Base-by-base conservation (phyloP, 1,140 invertebrate genomes). In the Drosophila sp. region DNA sequence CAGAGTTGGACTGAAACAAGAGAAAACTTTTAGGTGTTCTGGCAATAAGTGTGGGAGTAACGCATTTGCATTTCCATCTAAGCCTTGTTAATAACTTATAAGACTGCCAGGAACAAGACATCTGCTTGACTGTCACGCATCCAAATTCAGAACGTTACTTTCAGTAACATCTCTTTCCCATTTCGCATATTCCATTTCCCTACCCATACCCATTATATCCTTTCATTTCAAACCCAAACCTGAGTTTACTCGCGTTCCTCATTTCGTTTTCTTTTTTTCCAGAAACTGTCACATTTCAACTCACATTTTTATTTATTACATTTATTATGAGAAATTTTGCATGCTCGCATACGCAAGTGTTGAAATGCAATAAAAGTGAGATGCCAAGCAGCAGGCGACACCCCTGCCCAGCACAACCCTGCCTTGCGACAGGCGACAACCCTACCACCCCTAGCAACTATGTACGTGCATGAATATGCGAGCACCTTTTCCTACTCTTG, bases 361-460 rank as follows among this genome's bases (percentile, higher is more conserved):
- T 87, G 82, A 87, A 87, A 87, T 89, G 82, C 82, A 89, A 87
- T 87, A 87, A 87, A 87, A 87, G 83, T 89, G 83, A 89, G 83
- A 82, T 82, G 82, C 83, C 82, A 76, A 69, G 76, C 75, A 66
- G 72, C 32, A 38, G n/a, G 34, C 36, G 53, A 56, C 65, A 48
- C 43, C 27, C 29, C 34, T 41, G 36, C 34, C 38, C 64, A 16
- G 25, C 7, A 32, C 57, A 7, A 6, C 67, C n/a, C 7, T 1
- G 8, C 36, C 25, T 7, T 11, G 46, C 41, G 41, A 9, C 38
- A 50, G 5, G 48, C 57, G 40, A 29, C 54, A 46, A 48, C 40
- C 59, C 69, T 14, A 62, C 16, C 43, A 46, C 48, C 64, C 40
- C 41, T 56, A 29, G 25, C 56, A 36, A 48, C 51, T 27, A 59